Percentiles rank a stretch among this genome's conserved stretches.
Conservation (phyloP, 2,888 invertebrate species). For the Stegana nigrithorax region DNA sequence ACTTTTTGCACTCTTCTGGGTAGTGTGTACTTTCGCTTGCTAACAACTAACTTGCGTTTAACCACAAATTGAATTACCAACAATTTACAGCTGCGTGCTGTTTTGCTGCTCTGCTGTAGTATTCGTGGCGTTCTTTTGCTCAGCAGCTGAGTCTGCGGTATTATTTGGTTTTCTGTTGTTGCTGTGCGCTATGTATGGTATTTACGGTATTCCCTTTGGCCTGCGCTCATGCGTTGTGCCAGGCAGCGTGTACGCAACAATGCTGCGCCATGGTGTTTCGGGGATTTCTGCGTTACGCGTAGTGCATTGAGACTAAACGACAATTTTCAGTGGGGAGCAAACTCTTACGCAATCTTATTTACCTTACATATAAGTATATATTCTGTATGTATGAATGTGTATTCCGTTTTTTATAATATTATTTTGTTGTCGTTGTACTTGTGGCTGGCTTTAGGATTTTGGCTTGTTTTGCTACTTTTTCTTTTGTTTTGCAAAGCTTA, state of each 20-base stretch:
- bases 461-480: too few relatives aligned
- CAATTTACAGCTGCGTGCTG: constrained; percentile 49
- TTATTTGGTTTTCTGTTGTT: too few relatives aligned
- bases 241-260: background rate
- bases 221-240: too few relatives aligned
- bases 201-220: too few relatives aligned
- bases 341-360: background rate
- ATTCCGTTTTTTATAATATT: background rate
- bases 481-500: background rate
- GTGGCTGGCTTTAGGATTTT: background rate
- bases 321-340: background rate
- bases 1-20: too few relatives aligned
- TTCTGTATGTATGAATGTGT: background rate
- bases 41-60: constrained; percentile 51
- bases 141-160: too few relatives aligned
- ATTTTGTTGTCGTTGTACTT: background rate
- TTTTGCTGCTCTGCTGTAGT: too few relatives aligned
- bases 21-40: constrained; percentile 26
- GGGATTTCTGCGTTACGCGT: constrained; percentile 14
- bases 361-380: too few relatives aligned
- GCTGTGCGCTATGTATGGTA: too few relatives aligned
- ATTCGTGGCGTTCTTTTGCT: too few relatives aligned
- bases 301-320: constrained; percentile 3
- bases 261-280: constrained; percentile 1
- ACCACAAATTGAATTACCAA: constrained; percentile 60